Base-by-base conservation (phyloP, 2,888 invertebrate genomes). In the Notocelia uddmanniana region DNA sequence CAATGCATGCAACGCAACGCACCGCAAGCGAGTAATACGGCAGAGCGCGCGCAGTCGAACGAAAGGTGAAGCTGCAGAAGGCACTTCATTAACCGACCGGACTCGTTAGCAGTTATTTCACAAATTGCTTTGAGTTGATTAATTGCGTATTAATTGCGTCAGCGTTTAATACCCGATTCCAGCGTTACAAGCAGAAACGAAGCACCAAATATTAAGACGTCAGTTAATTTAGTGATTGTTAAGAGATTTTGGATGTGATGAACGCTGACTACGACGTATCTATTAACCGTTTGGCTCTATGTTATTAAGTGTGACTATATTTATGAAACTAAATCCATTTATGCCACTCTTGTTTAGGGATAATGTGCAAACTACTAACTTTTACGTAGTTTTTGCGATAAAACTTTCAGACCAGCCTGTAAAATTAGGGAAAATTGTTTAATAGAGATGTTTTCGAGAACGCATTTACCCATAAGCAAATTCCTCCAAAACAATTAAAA, bases 61-160 rank as follows among this genome's bases (percentile, higher is more conserved):
- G 34, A 41, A 19, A 45, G 74, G 75, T 75, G 69, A 74, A 72
- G 76, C 77, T 80, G 80, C 80, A 78, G 73, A 78, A 77, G 78
- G 78, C 77, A 75, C 75, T 81, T 84, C 85, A 86, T 88, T 87
- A 86, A 81, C 85, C 79, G 77, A 75, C 74, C 74, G 62, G 79
- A 81, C 83, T 88, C 89, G 89, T 90, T 91, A 88, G 77, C 84
- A 88, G 85, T 88, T 89, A 88, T 90, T 88, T 87, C 89, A 92
- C 89, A 89, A 91, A 91, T 90, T 88, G 84, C 86, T 83, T 75
- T 79, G 77, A 81, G 83, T 83, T 91, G 90, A 93, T 92, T 93
- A 90, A 93, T 93, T 85, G 91, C 88, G 80, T 83, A 87, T 91
- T 93, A 92, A 93, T 93, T 90, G 89, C 92, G 82, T 81, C 81